Evolutionary conservation across 2,797 vertebrate genomes (phyloP).

Genomic region (Champsocephalus esox): DNA sequence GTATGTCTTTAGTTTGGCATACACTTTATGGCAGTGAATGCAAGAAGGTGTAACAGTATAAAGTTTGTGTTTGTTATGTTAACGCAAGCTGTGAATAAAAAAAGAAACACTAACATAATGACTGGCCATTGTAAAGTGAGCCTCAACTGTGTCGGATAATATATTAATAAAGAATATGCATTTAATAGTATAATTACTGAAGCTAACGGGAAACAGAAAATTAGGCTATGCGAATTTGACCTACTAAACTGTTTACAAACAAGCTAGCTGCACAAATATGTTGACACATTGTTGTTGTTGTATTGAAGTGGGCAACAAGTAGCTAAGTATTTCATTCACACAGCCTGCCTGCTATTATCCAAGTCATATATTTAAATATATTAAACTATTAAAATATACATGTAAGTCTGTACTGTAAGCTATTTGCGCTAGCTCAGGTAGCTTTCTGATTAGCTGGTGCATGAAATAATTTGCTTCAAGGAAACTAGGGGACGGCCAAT

Average conservation of each 20-base stretch:
- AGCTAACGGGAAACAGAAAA: background rate
- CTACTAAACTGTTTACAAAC: background rate
- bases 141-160: background rate
- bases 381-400: background rate
- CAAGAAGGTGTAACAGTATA: background rate
- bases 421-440: conserved; percentile 22
- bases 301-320: background rate
- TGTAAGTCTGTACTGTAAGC: conserved; percentile 1
- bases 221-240: background rate
- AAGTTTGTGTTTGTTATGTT: background rate
- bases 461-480: conserved; percentile 55
- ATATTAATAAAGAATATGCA: background rate
- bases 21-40: background rate
- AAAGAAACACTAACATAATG: background rate
- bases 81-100: too few species aligned
- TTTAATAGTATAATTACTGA: background rate
- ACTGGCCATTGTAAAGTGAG: background rate
- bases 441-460: conserved; percentile 34
- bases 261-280: background rate
- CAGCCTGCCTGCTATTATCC: background rate
- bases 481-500: conserved; percentile 44
- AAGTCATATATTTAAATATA: background rate
- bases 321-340: background rate
- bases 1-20: background rate
- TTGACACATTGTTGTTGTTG: too few species aligned